Evolutionary conservation across 2,888 invertebrate genomes (phyloP).

Genomic region (Pollenia griseotomentosa): DNA sequence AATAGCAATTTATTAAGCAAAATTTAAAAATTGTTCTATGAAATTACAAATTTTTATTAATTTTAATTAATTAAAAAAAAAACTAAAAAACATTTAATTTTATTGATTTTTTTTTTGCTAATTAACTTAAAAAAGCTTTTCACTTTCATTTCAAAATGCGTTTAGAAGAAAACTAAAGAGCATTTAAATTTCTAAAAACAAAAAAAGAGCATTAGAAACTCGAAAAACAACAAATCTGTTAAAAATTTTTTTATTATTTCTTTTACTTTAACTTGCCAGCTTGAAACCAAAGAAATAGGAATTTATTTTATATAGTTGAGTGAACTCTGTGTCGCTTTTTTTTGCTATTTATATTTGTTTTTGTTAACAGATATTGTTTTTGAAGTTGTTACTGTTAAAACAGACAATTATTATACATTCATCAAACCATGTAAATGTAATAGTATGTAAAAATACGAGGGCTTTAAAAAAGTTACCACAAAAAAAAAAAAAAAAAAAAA

Average conservation of each 20-base stretch:
- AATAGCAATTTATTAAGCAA: too few species aligned
- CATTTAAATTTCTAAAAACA: too few species aligned
- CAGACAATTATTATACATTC: slow-evolving; percentile 36
- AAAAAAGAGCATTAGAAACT: slow-evolving; percentile 8
- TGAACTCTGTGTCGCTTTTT: slow-evolving; percentile 62
- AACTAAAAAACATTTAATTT: too few species aligned
- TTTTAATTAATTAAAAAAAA: too few species aligned
- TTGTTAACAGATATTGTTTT: slow-evolving; percentile 28
- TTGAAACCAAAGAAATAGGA: slow-evolving; percentile 27
- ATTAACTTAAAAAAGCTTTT: too few species aligned
- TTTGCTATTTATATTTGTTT: slow-evolving; percentile 37
- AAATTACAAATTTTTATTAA: too few species aligned
- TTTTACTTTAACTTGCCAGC: slow-evolving; percentile 21
- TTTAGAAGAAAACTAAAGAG: too few species aligned
- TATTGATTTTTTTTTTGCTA: too few species aligned
- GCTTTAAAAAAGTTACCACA: not conserved
- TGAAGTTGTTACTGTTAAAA: slow-evolving; percentile 37
- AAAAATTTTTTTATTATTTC: not conserved
- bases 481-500: not conserved
- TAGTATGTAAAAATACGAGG: slow-evolving; percentile 1
- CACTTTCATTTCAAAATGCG: too few species aligned
- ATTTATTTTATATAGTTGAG: slow-evolving; percentile 62
- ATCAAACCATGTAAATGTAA: slow-evolving; percentile 19
- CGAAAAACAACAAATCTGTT: slow-evolving; percentile 12
- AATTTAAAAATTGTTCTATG: too few species aligned